Evolutionary conservation across 2,113 vertebrate genomes (phyloP), one percentile per base, ranked within the genome.

Genomic region (Camelus bactrianus): DNA sequence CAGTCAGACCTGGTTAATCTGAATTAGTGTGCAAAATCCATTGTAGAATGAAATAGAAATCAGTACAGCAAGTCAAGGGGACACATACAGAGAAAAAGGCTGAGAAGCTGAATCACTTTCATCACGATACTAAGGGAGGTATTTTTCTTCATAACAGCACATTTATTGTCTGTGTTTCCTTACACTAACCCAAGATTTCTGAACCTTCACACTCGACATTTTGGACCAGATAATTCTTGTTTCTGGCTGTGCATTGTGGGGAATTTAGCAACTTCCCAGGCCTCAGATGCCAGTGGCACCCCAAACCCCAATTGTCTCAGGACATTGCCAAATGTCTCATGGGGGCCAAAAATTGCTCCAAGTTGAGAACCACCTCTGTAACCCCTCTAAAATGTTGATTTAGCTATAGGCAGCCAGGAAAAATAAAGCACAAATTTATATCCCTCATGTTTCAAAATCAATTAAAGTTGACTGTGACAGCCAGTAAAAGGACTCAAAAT

Each of bases 1-100:
- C 70, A 95, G 95, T 98, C 97, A 98, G 92, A 98, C 92, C 97
- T 98, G 87, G 95, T 97, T 98, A 97, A 98, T 97, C 93, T 97
- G 97, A 98, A 97, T 98, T 97, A 97, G 70, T 96, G 97, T 97
- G 96, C 96, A 97, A 98, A 81, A n/a, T 72, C 52, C 80, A 93
- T 96, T 97, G 97, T 97, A 92, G 81, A 96, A 96, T 70, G 92
- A 97, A 98, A 89, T 97, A 97, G 93, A 97, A 98, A 97, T 98
- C 86, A 97, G 83, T 89, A 98, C 97, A 98, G 67, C 73, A 96
- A 96, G 91, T 97, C 96, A 97, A 97, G 72, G 73, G 93, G 95
- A 95, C 72, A 91, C 54, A 80, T 8, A 88, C 14, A 87, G n/a
- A 87, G n/a, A 46, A 70, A 96, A 77, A 42, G 32, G 9, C 12